Base-by-base conservation (phyloP, 2,797 vertebrate species). In the Muscicapa comitata region DNA sequence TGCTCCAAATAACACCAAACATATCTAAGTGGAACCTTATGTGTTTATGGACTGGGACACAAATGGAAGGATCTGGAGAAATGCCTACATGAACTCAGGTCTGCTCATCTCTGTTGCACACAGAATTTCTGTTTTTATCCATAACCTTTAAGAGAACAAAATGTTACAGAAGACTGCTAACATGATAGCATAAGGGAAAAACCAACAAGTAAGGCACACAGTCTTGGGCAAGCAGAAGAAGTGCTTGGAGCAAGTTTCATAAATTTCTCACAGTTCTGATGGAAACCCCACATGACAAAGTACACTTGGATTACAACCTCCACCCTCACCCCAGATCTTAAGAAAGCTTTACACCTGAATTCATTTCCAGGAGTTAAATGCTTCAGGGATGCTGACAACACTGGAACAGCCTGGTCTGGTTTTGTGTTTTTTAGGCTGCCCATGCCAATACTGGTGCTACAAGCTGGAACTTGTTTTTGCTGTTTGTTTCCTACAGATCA, bases 101-200 rank as follows among this genome's bases (percentile, higher is more conserved):
- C 94, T 95, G 85, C 80, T 96, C 94, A 92, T 94, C 78, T 76
- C 63, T 93, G 54, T 28, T 92, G 66, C 93, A 97, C 94, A 94
- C 13, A 91, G 11, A 57, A 72, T 93, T 96, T 95, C 95, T 87
- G 83, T 66, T 91, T 97, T 97, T 96, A 96, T 90, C 95, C 87
- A 38, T 92, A 96, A 93, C 89, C 77, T 88, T 82, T 93, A 95
- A 84, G 58, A 81, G 91, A 97, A 94, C 85, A 90, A 90, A 94
- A 96, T 90, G 92, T 93, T 95, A 93, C 90, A 97, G 95, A 97
- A 93, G 95, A 78, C 90, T 92, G 68, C 54, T 71, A 95, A 71
- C n/a, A 62, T 17, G 86, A 75, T 26, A 92, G 91, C 68, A 81
- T 40, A 90, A 79, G 31, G 47, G 76, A 70, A 73, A 90, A 87